phyloP scores from a whole-genome alignment of 2,113 vertebrate species.

The Protobothrops mucrosquamatus region DNA sequence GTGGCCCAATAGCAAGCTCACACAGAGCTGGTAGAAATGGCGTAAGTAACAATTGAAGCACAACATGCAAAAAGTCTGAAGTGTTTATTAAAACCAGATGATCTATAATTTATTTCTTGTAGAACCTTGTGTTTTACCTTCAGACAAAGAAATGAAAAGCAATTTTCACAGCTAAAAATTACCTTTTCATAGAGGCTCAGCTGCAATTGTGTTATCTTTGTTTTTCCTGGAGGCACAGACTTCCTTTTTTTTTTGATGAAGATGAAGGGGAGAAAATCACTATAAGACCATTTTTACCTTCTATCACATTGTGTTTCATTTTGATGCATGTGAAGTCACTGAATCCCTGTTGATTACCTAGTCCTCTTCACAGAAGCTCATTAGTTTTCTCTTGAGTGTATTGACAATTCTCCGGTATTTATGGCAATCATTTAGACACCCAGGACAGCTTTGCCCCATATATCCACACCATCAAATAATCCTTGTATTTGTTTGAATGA shows the following conservation, averaged over 20 bases:
- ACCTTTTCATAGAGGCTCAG: neutral
- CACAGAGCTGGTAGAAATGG: neutral
- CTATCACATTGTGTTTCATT: neutral
- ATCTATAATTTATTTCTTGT: neutral
- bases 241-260: constrained; percentile 20
- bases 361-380: neutral
- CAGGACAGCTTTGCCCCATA: neutral
- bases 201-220: constrained; percentile 21
- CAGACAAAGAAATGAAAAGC: constrained; percentile 26
- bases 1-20: neutral
- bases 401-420: neutral
- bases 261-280: constrained; percentile 13
- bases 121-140: neutral
- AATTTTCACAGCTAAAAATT: constrained; percentile 39
- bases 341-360: neutral
- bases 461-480: constrained; percentile 20
- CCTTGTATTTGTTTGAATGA: constrained; percentile 18
- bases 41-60: neutral
- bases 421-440: neutral
- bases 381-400: neutral
- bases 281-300: constrained; percentile 25
- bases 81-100: constrained; percentile 12
- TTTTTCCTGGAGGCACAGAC: constrained; percentile 23
- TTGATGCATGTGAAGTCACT: neutral
- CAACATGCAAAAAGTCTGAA: neutral